Evolutionary conservation across 2,113 vertebrate genomes (phyloP), one percentile per base, ranked within the genome.

Genomic region (Elgaria multicarinata): DNA sequence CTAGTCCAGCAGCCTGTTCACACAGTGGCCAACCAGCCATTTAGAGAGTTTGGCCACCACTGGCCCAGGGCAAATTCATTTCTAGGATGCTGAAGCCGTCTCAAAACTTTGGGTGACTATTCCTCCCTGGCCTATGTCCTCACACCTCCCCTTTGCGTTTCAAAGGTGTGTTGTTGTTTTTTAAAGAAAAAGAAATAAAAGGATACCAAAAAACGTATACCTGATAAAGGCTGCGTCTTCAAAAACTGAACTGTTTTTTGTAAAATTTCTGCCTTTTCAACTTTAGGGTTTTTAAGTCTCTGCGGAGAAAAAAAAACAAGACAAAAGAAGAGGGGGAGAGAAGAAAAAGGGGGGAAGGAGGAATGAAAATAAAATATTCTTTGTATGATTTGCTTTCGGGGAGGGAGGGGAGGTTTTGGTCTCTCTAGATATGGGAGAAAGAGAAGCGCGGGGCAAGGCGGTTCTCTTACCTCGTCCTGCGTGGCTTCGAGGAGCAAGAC

Each of bases 261-360:
- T 75, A 98, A 91, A 62, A 98, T 98, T 92, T 98, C 98, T 13
- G 97, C 97, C 76, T 98, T 98, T 91, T 97, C 97, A 83, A 97
- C 97, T 94, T 98, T 98, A 3, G 97, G 97, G 89, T 98, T 98
- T 81, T 95, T 97, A 46, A 98, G 90, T 93, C 96, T 97, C 98
- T 98, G 10, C n/a, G 88, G 58, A 0, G 50, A 55, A n/a, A 69
- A 12, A 78, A 78, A n/a, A 66, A 28, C 4, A 86, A 12, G 46
- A 36, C 24, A 33, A 39, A 67, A 81, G 69, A 76, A 42, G 67
- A 50, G 42, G 28, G 22, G n/a, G 28, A 24, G 13, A 50, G 16
- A 24, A 22, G 31, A 20, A 50, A 26, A 31, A 24, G 22, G 42
- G 28, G 18, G 55, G 24, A 6, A n/a, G 50, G 28, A 72, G 44